phyloP scores from a whole-genome alignment of 2,888 invertebrate species.

The Rhagophthalmus giganteus region DNA sequence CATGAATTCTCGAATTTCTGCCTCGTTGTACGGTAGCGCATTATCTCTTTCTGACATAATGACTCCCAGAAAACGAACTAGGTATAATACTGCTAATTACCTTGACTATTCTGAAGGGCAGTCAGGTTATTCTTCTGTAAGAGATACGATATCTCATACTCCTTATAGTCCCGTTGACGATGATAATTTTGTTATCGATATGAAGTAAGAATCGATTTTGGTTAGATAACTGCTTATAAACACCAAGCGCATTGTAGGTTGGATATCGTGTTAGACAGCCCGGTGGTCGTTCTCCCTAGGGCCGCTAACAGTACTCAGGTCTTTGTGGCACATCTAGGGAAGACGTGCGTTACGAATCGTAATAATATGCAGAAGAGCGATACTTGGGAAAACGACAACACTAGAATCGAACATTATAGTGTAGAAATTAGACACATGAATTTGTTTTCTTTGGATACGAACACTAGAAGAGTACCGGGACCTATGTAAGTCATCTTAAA shows the following conservation, averaged over 20 bases:
- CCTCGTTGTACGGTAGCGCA: constrained; percentile 51
- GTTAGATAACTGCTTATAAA: no score
- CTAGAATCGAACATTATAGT: constrained; percentile 58
- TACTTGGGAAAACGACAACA: constrained; percentile 37
- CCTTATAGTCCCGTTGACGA: constrained; percentile 52
- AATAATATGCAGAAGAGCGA: constrained; percentile 39
- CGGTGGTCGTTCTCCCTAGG: constrained; percentile 86
- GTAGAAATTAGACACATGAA: constrained; percentile 86
- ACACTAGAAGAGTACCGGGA: constrained; percentile 52
- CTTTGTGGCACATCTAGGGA: constrained; percentile 89
- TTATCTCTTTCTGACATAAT: constrained; percentile 50
- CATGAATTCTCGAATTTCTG: constrained; percentile 60
- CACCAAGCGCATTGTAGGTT: constrained; percentile 56
- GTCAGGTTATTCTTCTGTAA: constrained; percentile 49
- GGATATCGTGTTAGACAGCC: constrained; percentile 84
- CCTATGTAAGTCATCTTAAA: constrained; percentile 37
- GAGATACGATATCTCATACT: constrained; percentile 52
- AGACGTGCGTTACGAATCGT: constrained; percentile 68
- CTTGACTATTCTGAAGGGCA: constrained; percentile 39
- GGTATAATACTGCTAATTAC: constrained; percentile 45
- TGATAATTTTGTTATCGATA: constrained; percentile 46
- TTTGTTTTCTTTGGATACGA: constrained; percentile 75
- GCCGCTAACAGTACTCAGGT: constrained; percentile 78
- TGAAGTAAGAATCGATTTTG: constrained; percentile 46
- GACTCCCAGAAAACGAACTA: constrained; percentile 57